Base-by-base conservation (phyloP, 2,888 invertebrate species). In the Hoplodrina blanda region DNA sequence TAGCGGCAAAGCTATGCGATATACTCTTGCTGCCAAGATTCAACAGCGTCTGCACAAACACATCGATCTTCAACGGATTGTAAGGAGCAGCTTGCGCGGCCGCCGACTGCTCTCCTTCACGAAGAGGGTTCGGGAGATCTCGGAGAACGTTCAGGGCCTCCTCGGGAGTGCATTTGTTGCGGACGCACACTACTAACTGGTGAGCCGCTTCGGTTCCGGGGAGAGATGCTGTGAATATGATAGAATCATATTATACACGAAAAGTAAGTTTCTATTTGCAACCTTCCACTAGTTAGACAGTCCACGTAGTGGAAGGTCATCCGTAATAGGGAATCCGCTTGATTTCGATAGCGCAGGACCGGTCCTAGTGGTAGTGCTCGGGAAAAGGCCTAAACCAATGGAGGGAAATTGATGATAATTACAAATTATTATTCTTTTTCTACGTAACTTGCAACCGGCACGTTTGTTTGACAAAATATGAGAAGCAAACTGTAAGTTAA, bases 1-100 rank as follows among this genome's bases (percentile, higher is more conserved):
- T 98, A n/a, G 99, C 99, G 8, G 99, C 99, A 93, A 99, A 99
- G 85, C 99, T 99, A 91, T 99, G 99, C 73, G 99, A 99, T 91
- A 99, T 99, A 85, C 99, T 99, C 94, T 99, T 99, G 62, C 98
- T 98, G 49, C 99, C 99, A 70, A 99, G 96, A 91, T 99, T 98
- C 7, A 99, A 96, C 62, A 99, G 92, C 0, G 99, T 99, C 90
- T 99, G 99, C n/a, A 99, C 98, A 90, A 99, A 99, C 0, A 99
- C 98, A 89, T 99, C 99, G 63, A 99, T 99, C 95, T 99, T 99
- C 62, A 99, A 94, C 0, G 99, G 98, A 96, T 99, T 99, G 92
- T 98, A 98, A 4, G 97, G 97, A 61, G 97, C 97, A 60, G 97
- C 97, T 68, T 97, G 97, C 74, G 97, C 96, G 59, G 97, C 96